These are phyloP conservation scores for Drosophila kepulauana DNA, from an alignment of 1,140 invertebrate species.

Conservation along the genomic window DNA sequence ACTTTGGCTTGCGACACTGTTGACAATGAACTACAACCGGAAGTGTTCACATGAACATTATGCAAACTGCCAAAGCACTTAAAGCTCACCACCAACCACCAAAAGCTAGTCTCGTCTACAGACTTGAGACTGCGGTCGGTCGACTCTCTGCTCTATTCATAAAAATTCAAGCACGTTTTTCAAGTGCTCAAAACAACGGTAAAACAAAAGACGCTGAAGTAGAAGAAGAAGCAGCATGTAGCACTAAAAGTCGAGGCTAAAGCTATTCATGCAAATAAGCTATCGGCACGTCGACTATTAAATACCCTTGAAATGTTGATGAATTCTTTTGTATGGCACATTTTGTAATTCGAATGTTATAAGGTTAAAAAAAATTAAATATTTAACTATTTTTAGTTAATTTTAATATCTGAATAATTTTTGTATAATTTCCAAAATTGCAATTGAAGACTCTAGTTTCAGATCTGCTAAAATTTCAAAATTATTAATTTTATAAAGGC, in stretches of 20 bases:
- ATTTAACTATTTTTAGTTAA: too few relatives aligned
- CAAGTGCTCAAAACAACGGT: slow-evolving; percentile 50
- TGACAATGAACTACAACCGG: slow-evolving; percentile 80
- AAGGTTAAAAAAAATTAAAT: too few relatives aligned
- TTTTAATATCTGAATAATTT: too few relatives aligned
- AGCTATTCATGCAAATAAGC: neutral
- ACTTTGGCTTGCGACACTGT: slow-evolving; percentile 61
- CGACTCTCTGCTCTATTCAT: slow-evolving; percentile 19
- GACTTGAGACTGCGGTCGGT: too few relatives aligned
- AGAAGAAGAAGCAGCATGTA: neutral
- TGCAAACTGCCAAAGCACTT: slow-evolving; percentile 52
- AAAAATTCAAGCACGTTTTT: slow-evolving; percentile 69
- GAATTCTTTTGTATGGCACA: too few relatives aligned
- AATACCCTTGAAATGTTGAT: neutral
- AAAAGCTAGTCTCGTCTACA: slow-evolving; percentile 13
- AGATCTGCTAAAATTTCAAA: too few relatives aligned
- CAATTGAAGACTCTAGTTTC: too few relatives aligned
- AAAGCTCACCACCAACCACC: slow-evolving; percentile 19
- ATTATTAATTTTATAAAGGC: too few relatives aligned
- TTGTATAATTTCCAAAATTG: too few relatives aligned
- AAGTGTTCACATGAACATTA: slow-evolving; percentile 65
- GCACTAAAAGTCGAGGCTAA: slow-evolving; percentile 20
- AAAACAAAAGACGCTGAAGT: slow-evolving; percentile 41
- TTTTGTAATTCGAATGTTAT: too few relatives aligned
- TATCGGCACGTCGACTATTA: neutral